Conservation (phyloP, 2,797 vertebrate species). For the Alosa sapidissima region DNA sequence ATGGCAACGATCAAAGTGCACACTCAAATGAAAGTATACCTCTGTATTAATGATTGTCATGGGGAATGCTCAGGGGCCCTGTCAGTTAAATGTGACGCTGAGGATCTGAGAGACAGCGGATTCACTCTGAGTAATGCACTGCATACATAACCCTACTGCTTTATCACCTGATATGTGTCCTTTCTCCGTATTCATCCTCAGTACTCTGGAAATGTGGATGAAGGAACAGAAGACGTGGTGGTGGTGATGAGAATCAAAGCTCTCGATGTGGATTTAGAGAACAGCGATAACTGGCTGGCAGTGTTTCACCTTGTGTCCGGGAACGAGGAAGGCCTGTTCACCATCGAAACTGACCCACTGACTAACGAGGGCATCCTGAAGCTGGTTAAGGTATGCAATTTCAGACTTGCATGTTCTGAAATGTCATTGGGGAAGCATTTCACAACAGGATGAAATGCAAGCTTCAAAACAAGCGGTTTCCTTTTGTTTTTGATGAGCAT, state of each 20-base stretch:
- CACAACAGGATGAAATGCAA: neutral
- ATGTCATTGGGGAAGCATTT: neutral
- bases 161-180: neutral
- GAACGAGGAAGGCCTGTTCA: slow-evolving; percentile 82
- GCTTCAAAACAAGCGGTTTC: neutral
- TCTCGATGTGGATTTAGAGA: slow-evolving; percentile 77
- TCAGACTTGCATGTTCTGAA: neutral
- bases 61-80: neutral
- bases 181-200: slow-evolving; percentile 55
- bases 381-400: slow-evolving; percentile 82
- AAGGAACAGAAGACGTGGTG: slow-evolving; percentile 81
- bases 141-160: neutral
- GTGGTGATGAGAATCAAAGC: slow-evolving; percentile 86
- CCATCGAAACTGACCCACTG: slow-evolving; percentile 79
- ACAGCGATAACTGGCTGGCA: slow-evolving; percentile 87
- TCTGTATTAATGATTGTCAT: neutral
- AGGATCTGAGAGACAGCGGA: neutral
- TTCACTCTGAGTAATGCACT: neutral
- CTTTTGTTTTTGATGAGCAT: neutral
- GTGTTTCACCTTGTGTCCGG: slow-evolving; percentile 81
- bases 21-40: neutral
- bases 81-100: neutral
- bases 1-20: neutral
- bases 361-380: slow-evolving; percentile 92
- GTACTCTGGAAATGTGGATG: slow-evolving; percentile 79